Percentiles rank a stretch among this genome's conserved stretches.
These are phyloP conservation scores for Crossaster papposus DNA, from an alignment of 53 echinoderm and acorn worm genomes.

Conservation along the genomic window DNA sequence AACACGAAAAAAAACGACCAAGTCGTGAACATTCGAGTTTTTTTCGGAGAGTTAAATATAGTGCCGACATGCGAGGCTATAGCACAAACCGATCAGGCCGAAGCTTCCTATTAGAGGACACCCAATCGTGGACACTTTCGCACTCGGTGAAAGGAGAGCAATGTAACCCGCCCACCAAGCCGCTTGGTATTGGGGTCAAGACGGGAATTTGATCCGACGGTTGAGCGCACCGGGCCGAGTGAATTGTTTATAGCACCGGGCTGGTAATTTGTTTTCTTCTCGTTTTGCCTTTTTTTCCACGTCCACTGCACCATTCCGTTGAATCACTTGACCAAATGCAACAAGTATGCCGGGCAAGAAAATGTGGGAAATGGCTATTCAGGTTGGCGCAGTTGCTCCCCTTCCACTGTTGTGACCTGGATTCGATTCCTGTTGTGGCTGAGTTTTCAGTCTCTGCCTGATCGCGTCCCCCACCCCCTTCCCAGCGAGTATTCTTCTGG, in stretches of 20 bases:
- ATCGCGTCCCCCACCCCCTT: no score
- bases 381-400: no score
- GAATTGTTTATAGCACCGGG: not conserved
- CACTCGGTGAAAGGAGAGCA: not conserved
- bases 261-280: not conserved
- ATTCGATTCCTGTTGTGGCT: no score
- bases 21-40: not conserved
- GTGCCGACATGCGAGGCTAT: not conserved
- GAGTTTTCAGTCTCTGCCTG: no score
- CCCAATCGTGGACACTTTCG: not conserved
- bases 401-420: no score
- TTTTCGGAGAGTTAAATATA: not conserved
- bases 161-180: constrained; percentile 16
- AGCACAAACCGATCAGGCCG: not conserved
- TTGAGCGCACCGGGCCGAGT: not conserved
- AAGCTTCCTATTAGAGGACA: not conserved
- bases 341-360: not conserved
- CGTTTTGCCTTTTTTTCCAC: not conserved
- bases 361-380: no score
- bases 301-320: not conserved
- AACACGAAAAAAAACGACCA: no score
- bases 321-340: not conserved
- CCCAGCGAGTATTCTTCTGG: no score
- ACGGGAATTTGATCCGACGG: not conserved
- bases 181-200: constrained; percentile 35